A percentile compares a stretch with the other conserved stretches of the same genome.
These are phyloP conservation scores for Parasteatoda tepidariorum DNA, from an alignment of 1,140 invertebrate genomes.

Conservation along the genomic window DNA sequence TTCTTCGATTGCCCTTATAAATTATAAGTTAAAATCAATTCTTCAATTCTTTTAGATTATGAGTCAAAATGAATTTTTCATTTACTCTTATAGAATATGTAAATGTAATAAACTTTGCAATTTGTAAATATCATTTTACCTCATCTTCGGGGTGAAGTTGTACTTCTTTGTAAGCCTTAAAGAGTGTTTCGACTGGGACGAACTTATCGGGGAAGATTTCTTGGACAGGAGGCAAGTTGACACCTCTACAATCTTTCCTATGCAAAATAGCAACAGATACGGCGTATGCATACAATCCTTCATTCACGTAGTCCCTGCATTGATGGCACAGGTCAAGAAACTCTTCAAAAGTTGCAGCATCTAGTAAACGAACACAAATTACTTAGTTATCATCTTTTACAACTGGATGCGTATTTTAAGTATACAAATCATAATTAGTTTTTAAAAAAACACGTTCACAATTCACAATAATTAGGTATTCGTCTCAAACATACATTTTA, in stretches of 20 bases:
- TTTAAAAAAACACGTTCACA: neutral
- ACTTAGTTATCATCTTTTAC: too few relatives aligned
- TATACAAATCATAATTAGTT: neutral
- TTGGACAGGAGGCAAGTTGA: constrained; percentile 76
- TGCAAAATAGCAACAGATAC: constrained; percentile 74
- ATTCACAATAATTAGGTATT: too few relatives aligned
- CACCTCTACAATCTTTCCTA: constrained; percentile 71
- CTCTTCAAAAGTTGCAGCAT: constrained; percentile 37
- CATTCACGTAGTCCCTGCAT: constrained; percentile 75
- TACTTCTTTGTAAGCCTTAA: constrained; percentile 66
- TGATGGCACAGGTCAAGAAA: constrained; percentile 77
- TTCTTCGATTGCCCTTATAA: too few relatives aligned
- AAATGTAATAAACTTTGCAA: too few relatives aligned
- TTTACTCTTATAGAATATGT: too few relatives aligned
- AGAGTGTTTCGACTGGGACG: constrained; percentile 70
- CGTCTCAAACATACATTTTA: too few relatives aligned
- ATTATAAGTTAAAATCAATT: too few relatives aligned
- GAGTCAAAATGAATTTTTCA: too few relatives aligned
- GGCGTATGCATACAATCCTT: constrained; percentile 75
- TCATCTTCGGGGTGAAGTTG: constrained; percentile 65
- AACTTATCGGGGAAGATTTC: constrained; percentile 74
- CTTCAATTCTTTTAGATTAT: too few relatives aligned
- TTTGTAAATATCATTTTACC: too few relatives aligned
- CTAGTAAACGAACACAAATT: neutral
- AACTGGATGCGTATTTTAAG: too few relatives aligned